These are phyloP conservation scores for Dysdera silvatica DNA, from an alignment of 1,140 invertebrate genomes.

Conservation along the genomic window DNA sequence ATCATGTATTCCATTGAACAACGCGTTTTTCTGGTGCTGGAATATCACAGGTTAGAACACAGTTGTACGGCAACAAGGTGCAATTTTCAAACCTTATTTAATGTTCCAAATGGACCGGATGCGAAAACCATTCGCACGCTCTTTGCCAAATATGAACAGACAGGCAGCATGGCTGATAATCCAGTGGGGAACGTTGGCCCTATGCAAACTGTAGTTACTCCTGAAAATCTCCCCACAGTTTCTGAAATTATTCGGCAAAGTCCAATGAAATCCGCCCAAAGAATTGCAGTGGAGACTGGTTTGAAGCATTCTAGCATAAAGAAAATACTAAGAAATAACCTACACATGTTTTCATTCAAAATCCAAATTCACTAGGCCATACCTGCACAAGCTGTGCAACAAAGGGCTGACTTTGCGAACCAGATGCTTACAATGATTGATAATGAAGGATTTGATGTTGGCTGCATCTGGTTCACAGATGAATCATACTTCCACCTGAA, in stretches of 20 bases:
- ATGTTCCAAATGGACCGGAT: no score
- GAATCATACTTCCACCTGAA: conserved; percentile 10
- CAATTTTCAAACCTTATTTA: no score
- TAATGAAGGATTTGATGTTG: conserved; percentile 3
- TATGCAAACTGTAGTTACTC: not conserved
- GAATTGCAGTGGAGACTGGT: not conserved
- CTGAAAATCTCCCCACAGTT: not conserved
- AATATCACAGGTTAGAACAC: no score
- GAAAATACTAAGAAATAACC: conserved; percentile 1
- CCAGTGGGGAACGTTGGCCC: not conserved
- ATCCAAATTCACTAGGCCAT: conserved; percentile 5
- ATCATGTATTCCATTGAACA: no score
- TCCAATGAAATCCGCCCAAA: not conserved
- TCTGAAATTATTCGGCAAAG: not conserved
- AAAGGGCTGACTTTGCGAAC: not conserved
- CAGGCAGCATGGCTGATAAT: not conserved
- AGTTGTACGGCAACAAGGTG: no score
- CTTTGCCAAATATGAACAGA: not conserved
- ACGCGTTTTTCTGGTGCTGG: no score
- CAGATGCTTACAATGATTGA: not conserved
- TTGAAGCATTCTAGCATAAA: not conserved
- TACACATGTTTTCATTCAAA: not conserved
- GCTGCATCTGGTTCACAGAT: conserved; percentile 10
- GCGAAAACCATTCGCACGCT: not conserved
- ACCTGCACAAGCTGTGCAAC: not conserved